phyloP scores from a whole-genome alignment of 2,888 invertebrate species.

The Calliphora vomitoria region DNA sequence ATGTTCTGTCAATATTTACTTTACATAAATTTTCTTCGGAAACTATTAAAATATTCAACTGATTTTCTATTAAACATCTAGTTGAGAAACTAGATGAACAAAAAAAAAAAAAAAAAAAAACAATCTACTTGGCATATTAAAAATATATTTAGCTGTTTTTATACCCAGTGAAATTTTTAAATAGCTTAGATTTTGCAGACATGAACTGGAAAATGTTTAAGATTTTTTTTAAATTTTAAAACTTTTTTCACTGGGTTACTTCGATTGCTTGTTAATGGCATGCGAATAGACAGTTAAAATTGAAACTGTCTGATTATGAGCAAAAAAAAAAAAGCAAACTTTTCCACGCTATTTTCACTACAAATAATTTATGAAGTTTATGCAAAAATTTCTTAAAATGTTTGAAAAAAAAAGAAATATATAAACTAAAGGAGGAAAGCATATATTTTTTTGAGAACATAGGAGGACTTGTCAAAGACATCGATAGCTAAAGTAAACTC shows the following conservation, averaged over 20 bases:
- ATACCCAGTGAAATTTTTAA: no score
- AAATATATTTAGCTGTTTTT: background rate
- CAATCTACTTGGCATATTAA: conserved; percentile 1
- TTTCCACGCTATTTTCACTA: background rate
- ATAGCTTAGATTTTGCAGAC: no score
- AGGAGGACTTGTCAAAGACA: background rate
- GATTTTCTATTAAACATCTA: conserved; percentile 48
- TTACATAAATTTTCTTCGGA: conserved; percentile 33
- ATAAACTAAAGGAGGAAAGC: background rate
- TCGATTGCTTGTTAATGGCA: background rate
- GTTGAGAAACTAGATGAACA: conserved; percentile 4
- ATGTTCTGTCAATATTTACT: conserved; percentile 38
- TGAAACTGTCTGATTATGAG: conserved; percentile 36
- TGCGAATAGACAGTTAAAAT: conserved; percentile 28
- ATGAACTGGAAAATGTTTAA: no score
- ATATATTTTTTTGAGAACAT: background rate
- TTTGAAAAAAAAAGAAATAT: background rate
- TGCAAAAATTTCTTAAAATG: background rate
- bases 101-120: background rate
- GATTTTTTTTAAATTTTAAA: no score
- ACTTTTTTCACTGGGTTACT: conserved; percentile 9
- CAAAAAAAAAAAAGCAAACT: conserved; percentile 5
- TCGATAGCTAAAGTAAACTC: background rate
- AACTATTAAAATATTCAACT: conserved; percentile 50
- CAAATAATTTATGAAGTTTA: conserved; percentile 40